Evolutionary conservation across 92 coral and sea anemone genomes (phyloP).

Genomic region (Parazoanthus atlanticus): DNA sequence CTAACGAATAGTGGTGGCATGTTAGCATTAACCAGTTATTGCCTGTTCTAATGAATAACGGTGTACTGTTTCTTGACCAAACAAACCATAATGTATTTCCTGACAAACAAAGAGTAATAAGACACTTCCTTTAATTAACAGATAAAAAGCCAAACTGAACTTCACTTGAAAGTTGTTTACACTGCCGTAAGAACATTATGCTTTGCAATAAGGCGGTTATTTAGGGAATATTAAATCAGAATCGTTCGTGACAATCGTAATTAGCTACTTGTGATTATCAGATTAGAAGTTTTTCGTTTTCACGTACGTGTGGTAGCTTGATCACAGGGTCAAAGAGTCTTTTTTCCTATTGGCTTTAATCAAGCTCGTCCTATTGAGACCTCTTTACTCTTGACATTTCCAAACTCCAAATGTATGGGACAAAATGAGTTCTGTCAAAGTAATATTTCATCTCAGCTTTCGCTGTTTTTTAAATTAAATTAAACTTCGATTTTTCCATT

Average conservation of each 20-base stretch:
- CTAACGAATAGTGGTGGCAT: neutral
- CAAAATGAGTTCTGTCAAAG: neutral
- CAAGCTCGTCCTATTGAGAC: neutral
- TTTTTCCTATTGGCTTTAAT: neutral
- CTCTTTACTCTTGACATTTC: neutral
- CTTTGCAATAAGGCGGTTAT: neutral
- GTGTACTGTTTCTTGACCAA: neutral
- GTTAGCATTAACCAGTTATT: neutral
- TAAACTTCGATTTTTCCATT: neutral
- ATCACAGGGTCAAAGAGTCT: neutral
- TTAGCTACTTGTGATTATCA: neutral
- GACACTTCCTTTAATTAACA: neutral
- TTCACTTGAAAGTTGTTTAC: neutral
- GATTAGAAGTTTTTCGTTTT: neutral
- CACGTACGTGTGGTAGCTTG: neutral
- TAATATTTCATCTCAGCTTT: neutral
- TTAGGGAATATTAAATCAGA: neutral
- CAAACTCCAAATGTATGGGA: neutral
- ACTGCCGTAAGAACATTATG: neutral
- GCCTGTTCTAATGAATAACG: neutral
- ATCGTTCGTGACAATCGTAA: neutral
- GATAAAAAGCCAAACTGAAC: neutral
- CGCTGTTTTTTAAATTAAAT: neutral
- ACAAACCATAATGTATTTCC: neutral
- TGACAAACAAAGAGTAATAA: neutral